Conservation (phyloP, 2,888 invertebrate species). For the Papilio protenor region DNA sequence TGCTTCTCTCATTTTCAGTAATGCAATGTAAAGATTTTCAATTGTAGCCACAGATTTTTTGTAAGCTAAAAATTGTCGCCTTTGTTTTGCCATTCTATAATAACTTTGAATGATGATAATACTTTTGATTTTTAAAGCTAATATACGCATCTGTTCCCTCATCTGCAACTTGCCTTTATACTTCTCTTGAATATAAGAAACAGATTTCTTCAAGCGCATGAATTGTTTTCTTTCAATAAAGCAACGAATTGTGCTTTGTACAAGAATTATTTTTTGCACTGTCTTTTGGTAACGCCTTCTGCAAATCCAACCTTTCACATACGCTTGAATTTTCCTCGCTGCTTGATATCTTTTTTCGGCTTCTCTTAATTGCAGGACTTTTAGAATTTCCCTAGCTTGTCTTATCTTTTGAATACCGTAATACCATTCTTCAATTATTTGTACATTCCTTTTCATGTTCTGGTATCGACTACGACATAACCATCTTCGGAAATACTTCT, state of each 20-base stretch:
- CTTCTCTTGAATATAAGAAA: conserved; percentile 65
- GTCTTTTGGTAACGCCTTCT: conserved; percentile 57
- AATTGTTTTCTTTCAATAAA: conserved; percentile 62
- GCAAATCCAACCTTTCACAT: conserved; percentile 68
- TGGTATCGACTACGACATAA: conserved; percentile 60
- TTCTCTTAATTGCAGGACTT: conserved; percentile 57
- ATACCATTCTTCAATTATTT: conserved; percentile 82
- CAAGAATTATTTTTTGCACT: conserved; percentile 57
- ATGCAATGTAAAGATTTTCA: conserved; percentile 61
- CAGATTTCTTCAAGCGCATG: conserved; percentile 57
- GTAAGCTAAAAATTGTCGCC: conserved; percentile 54
- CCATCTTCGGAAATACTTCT: conserved; percentile 76
- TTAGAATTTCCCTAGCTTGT: conserved; percentile 61
- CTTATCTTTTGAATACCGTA: conserved; percentile 62
- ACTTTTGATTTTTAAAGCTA: conserved; percentile 56
- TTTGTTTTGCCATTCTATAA: conserved; percentile 67
- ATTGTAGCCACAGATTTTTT: conserved; percentile 61
- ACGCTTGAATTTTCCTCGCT: conserved; percentile 64
- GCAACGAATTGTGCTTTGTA: conserved; percentile 64
- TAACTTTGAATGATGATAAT: conserved; percentile 73
- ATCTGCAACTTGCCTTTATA: conserved; percentile 72
- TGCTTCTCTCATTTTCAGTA: conserved; percentile 67
- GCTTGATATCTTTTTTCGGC: conserved; percentile 59
- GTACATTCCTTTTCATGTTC: conserved; percentile 68
- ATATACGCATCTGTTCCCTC: conserved; percentile 62